These are phyloP conservation scores for Enoplosus armatus DNA, from an alignment of 2,797 vertebrate species.

Conservation along the genomic window DNA sequence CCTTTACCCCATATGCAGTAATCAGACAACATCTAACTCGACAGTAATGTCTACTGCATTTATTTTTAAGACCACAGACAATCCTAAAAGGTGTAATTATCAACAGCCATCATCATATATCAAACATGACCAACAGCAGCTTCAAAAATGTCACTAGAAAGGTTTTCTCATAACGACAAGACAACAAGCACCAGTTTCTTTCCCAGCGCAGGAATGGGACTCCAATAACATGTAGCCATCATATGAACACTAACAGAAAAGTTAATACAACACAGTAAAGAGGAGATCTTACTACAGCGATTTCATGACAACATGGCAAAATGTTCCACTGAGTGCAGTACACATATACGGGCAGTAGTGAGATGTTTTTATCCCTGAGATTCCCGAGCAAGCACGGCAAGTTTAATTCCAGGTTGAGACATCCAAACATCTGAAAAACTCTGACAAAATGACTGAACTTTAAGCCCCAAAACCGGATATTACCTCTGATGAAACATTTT, in stretches of 20 bases:
- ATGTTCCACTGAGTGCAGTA: not conserved
- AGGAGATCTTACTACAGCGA: not conserved
- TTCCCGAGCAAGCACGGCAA: not conserved
- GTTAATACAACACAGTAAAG: not conserved
- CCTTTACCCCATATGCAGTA: not conserved
- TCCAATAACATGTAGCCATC: not conserved
- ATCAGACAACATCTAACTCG: not conserved
- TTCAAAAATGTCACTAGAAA: slow-evolving; percentile 1
- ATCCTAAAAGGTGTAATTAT: not conserved
- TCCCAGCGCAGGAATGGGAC: not conserved
- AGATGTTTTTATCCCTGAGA: slow-evolving; percentile 42
- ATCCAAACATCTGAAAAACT: not conserved
- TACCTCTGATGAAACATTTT: not conserved
- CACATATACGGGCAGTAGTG: not conserved
- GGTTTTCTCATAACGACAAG: not conserved
- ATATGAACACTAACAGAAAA: not conserved
- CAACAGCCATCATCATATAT: not conserved
- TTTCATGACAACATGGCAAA: not conserved
- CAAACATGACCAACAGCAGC: not conserved
- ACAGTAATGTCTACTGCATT: not conserved
- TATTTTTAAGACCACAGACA: not conserved
- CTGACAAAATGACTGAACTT: not conserved
- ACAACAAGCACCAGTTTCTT: not conserved
- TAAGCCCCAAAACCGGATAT: not conserved
- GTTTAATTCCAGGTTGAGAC: not conserved